phyloP scores from a whole-genome alignment of 2,888 invertebrate species.

The Phortica okadai region DNA sequence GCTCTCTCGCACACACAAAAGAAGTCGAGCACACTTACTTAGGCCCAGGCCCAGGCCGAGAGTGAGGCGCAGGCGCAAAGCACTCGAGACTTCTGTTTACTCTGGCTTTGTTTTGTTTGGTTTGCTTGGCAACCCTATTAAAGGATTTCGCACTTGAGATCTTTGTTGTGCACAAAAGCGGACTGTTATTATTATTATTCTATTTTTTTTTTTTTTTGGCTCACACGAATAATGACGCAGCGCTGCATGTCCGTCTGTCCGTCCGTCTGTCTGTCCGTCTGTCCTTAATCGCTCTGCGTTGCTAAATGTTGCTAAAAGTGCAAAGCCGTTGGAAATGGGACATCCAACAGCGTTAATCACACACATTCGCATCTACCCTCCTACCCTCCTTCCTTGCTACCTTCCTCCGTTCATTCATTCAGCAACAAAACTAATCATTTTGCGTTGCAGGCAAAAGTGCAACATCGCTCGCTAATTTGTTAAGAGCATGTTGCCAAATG shows the following conservation, averaged over 20 bases:
- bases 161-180: constrained; percentile 20
- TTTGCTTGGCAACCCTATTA: constrained; percentile 2
- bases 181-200: neutral
- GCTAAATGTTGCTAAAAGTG: constrained; percentile 10
- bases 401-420: constrained; percentile 10
- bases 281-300: neutral
- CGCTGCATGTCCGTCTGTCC: neutral
- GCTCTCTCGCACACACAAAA: neutral
- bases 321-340: neutral
- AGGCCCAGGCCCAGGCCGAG: constrained; percentile 29
- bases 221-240: constrained; percentile 2
- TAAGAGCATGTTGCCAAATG: constrained; percentile 17
- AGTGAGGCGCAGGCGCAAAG: constrained; percentile 39
- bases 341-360: constrained; percentile 46
- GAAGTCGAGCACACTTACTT: neutral
- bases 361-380: constrained; percentile 27
- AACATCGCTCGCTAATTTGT: constrained; percentile 26
- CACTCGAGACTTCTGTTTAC: neutral
- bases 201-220: too few species aligned
- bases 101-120: neutral
- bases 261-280: neutral
- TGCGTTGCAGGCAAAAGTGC: constrained; percentile 9
- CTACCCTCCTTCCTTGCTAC: neutral
- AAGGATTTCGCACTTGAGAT: constrained; percentile 15
- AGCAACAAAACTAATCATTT: neutral